Evolutionary conservation across 2,888 invertebrate species (phyloP).

Genomic region (Tanypteryx hageni): DNA sequence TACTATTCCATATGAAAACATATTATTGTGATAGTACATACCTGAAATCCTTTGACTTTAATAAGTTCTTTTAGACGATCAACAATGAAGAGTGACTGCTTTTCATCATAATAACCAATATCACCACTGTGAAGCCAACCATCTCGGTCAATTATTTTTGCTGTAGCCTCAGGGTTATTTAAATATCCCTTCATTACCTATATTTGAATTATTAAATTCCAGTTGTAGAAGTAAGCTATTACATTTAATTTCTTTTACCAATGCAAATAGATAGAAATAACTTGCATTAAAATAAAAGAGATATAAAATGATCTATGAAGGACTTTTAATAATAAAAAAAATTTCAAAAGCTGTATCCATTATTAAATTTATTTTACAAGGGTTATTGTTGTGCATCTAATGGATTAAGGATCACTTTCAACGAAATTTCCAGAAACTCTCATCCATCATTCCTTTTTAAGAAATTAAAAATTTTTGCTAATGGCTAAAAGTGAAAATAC

Average conservation of each 20-base stretch:
- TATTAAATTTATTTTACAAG: no score
- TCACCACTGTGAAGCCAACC: slow-evolving; percentile 89
- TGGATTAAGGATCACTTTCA: no score
- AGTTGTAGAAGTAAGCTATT: slow-evolving; percentile 75
- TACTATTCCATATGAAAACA: no score
- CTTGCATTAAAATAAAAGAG: not conserved
- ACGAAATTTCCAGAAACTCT: no score
- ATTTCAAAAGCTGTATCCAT: no score
- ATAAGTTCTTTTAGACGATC: slow-evolving; percentile 91
- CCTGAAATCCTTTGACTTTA: slow-evolving; percentile 82
- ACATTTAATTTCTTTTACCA: slow-evolving; percentile 74
- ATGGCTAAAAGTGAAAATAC: no score
- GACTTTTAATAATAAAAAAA: no score
- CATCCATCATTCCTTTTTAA: no score
- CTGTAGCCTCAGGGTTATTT: slow-evolving; percentile 85
- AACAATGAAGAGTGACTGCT: slow-evolving; percentile 82
- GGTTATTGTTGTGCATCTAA: no score
- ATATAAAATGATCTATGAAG: no score
- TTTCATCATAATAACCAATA: slow-evolving; percentile 81
- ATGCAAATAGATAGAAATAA: not conserved
- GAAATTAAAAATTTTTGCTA: no score
- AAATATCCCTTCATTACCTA: slow-evolving; percentile 85
- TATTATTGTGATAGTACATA: slow-evolving; percentile 68
- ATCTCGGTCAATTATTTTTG: slow-evolving; percentile 80
- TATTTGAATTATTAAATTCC: not conserved